A percentile compares a stretch with the other conserved stretches of the same genome.
Evolutionary conservation across 1,140 invertebrate species (phyloP).

Genomic region (Plectrocnemia conspersa): DNA sequence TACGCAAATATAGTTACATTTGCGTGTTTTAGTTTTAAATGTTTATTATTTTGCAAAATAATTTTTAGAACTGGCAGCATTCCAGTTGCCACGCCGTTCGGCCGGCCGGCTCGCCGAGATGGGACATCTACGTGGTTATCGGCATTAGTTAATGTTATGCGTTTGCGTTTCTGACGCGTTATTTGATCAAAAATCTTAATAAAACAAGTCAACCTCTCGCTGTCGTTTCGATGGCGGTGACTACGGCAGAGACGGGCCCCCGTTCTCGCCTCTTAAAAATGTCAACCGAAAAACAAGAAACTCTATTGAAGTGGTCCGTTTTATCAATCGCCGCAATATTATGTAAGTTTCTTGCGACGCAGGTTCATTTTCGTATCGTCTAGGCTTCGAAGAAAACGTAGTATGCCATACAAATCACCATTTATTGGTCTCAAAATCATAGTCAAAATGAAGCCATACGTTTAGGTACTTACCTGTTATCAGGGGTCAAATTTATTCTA

Average conservation of each 20-base stretch:
- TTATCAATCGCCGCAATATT: slow-evolving; percentile 87
- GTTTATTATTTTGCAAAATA: too few relatives aligned
- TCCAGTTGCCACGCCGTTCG: slow-evolving; percentile 8
- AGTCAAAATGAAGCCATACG: too few relatives aligned
- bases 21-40: too few relatives aligned
- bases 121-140: neutral
- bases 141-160: neutral
- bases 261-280: slow-evolving; percentile 22
- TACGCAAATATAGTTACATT: too few relatives aligned
- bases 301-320: slow-evolving; percentile 86
- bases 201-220: neutral
- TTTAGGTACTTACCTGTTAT: too few relatives aligned
- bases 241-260: slow-evolving; percentile 21
- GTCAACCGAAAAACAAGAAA: slow-evolving; percentile 84
- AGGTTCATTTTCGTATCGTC: neutral
- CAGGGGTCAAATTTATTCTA: too few relatives aligned
- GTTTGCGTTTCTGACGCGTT: too few relatives aligned
- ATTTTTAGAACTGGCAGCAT: neutral
- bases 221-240: too few relatives aligned
- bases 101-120: slow-evolving; percentile 5
- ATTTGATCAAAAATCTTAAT: neutral
- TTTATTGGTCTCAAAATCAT: too few relatives aligned
- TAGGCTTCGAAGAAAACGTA: too few relatives aligned
- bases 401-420: too few relatives aligned
- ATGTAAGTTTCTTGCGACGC: slow-evolving; percentile 64